phyloP scores from a whole-genome alignment of 2,797 vertebrate genomes.

The Argya squamiceps region DNA sequence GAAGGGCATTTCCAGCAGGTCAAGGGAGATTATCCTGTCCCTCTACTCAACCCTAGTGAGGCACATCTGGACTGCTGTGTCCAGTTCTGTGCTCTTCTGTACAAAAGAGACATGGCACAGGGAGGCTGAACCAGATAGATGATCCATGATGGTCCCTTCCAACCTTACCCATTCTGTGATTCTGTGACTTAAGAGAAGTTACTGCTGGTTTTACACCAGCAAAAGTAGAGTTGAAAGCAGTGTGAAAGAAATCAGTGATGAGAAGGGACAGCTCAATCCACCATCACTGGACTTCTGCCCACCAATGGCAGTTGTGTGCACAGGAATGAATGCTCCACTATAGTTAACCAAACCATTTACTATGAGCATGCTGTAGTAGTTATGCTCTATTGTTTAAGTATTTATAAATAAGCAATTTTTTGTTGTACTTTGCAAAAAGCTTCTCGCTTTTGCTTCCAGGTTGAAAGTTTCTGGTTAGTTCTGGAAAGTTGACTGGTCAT shows the following conservation, averaged over 20 bases:
- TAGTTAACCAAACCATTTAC: not conserved
- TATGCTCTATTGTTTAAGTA: not conserved
- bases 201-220: not conserved
- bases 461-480: not conserved
- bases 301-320: not conserved
- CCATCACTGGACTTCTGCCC: not conserved
- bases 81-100: not conserved
- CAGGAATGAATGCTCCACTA: not conserved
- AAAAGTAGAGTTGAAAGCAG: not conserved
- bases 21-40: not conserved
- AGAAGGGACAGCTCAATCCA: not conserved
- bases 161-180: not conserved
- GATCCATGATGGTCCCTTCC: accelerated
- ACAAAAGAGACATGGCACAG: not conserved
- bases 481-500: not conserved
- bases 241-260: not conserved
- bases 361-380: not conserved
- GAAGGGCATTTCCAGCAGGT: not conserved
- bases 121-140: not conserved
- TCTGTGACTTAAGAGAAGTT: not conserved
- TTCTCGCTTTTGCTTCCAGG: not conserved
- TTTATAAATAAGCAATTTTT: not conserved
- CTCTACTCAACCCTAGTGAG: not conserved
- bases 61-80: not conserved
- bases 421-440: not conserved